Percentiles rank a stretch among this genome's conserved stretches.
Evolutionary conservation across 1,140 invertebrate species (phyloP).

Genomic region (Rhynchophorus ferrugineus): DNA sequence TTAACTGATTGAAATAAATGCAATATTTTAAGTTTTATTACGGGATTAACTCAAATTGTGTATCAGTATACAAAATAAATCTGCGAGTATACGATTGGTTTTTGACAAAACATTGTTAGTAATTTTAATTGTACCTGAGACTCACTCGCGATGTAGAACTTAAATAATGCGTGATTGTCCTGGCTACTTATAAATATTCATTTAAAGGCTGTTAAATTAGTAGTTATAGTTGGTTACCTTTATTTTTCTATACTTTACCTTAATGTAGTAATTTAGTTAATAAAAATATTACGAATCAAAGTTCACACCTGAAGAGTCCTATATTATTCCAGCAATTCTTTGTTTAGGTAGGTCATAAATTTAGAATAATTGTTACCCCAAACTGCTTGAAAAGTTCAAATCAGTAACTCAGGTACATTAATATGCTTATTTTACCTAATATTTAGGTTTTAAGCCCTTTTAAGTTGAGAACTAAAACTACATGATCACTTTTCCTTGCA

Average conservation of each 20-base stretch:
- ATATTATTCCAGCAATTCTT: neutral
- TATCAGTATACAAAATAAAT: too few relatives aligned
- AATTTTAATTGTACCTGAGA: neutral
- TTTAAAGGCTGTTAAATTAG: neutral
- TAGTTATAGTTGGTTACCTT: neutral
- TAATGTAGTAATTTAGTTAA: too few relatives aligned
- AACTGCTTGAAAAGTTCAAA: neutral
- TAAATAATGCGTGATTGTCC: neutral
- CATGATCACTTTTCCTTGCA: conserved; percentile 29
- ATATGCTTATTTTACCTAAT: conserved; percentile 26
- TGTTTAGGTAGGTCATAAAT: too few relatives aligned
- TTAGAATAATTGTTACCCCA: conserved; percentile 1
- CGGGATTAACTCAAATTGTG: too few relatives aligned
- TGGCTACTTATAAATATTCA: neutral
- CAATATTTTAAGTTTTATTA: too few relatives aligned
- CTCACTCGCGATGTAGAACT: neutral
- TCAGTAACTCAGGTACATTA: conserved; percentile 16
- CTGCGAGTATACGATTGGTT: too few relatives aligned
- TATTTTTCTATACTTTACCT: too few relatives aligned
- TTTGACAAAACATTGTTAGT: neutral
- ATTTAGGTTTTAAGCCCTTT: conserved; percentile 28
- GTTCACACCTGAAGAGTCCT: too few relatives aligned
- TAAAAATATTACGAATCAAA: too few relatives aligned
- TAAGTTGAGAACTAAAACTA: neutral
- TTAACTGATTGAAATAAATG: too few relatives aligned